Evolutionary conservation across 2,113 vertebrate species (phyloP), one percentile per base, ranked within the genome.

Genomic region (Megaceryle maxima): DNA sequence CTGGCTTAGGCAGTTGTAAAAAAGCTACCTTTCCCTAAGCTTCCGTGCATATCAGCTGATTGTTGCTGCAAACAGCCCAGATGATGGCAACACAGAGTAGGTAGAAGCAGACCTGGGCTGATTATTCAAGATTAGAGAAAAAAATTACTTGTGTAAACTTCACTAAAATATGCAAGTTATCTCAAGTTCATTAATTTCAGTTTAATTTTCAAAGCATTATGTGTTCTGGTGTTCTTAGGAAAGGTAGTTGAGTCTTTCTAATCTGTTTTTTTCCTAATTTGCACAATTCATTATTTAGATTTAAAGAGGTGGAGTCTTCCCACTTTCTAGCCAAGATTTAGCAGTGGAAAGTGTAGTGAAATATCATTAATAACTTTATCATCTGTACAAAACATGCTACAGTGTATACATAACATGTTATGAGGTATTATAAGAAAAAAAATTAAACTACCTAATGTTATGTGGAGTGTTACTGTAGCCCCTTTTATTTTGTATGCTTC

Each of bases 141-240:
- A 64, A 76, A 43, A 73, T 25, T 75, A 13, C 75, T 82, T 82
- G 43, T 31, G 56, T 91, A 76, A 93, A 88, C 37, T 70, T 93
- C 69, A 41, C 76, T 78, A 28, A 64, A 83, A 88, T 94, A 74
- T 66, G 16, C 1, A 1, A 76, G 18, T 46, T 78, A 41, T 83
- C 93, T 83, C 16, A 13, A 72, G 33, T 69, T 72, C 57, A 60
- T 89, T 91, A 35, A 94, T 87, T 94, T 91, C 57, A 80, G 35
- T 48, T 97, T 91, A 70, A 81, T 95, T 94, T 94, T 87, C 70
- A 82, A 16, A 85, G 48, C 50, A 74, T 74, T 91, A 35, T 43
- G 24, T 74, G 19, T 92, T 83, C 29, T 57, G 7, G 21, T 77
- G 29, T 51, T 77, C 68, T 35, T 43, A 55, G 13, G 37, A 88